phyloP scores from a whole-genome alignment of 2,888 invertebrate genomes.

The Drosophila mettleri region DNA sequence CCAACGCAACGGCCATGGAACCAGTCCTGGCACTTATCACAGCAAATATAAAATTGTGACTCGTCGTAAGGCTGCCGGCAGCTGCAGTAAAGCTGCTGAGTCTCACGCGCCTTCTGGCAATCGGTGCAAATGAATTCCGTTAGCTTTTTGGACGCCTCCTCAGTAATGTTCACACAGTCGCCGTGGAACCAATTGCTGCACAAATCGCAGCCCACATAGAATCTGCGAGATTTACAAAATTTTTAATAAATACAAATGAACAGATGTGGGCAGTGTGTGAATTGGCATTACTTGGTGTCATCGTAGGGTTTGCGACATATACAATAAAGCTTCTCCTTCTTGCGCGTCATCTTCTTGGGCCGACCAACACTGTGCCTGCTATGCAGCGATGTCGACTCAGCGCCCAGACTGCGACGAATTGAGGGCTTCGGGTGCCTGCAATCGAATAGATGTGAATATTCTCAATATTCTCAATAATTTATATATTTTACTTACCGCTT shows the following conservation, averaged over 20 bases:
- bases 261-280: not conserved
- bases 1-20: constrained; percentile 99
- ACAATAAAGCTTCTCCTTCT: constrained; percentile 94
- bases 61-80: constrained; percentile 99
- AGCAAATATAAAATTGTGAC: constrained; percentile 99
- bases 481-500: constrained; percentile 45
- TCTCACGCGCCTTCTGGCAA: constrained; percentile 93
- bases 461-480: too few relatives aligned
- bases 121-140: constrained; percentile 95
- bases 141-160: constrained; percentile 94
- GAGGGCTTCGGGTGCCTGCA: constrained; percentile 31
- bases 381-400: constrained; percentile 47
- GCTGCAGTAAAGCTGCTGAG: constrained; percentile 97
- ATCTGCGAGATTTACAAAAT: constrained; percentile 87
- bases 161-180: constrained; percentile 96
- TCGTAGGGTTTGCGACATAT: constrained; percentile 97
- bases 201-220: constrained; percentile 98
- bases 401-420: constrained; percentile 19
- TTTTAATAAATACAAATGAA: not conserved
- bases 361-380: constrained; percentile 50
- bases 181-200: constrained; percentile 99
- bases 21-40: constrained; percentile 99
- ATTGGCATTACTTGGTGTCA: constrained; percentile 91
- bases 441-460: too few relatives aligned
- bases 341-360: constrained; percentile 81